Conservation (phyloP, 2,888 invertebrate species). For the Plagiodera versicolora region DNA sequence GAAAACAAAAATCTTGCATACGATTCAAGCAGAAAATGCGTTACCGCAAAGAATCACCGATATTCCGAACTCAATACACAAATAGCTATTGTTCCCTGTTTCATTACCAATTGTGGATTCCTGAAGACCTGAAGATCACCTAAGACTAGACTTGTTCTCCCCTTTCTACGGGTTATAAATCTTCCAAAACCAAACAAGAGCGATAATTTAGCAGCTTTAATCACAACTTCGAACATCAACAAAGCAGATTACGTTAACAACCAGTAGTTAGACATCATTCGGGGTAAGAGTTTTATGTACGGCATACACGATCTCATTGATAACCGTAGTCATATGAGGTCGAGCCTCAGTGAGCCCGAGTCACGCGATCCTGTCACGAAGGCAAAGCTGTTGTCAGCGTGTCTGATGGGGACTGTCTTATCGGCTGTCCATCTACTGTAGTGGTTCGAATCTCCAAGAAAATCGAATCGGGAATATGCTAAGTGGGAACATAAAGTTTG, state of each 20-base stretch:
- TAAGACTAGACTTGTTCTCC: neutral
- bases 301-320: slow-evolving; percentile 42
- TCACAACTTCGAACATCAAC: slow-evolving; percentile 38
- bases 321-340: slow-evolving; percentile 33
- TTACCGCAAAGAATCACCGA: too few species aligned
- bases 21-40: too few species aligned
- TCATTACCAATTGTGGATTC: too few species aligned
- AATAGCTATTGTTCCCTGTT: too few species aligned
- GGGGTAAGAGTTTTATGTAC: slow-evolving; percentile 40
- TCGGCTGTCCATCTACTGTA: neutral
- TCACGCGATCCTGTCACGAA: slow-evolving; percentile 46
- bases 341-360: slow-evolving; percentile 30
- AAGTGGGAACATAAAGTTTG: neutral
- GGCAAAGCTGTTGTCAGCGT: neutral
- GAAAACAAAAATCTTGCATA: too few species aligned
- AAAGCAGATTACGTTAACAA: slow-evolving; percentile 43
- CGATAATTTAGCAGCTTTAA: slow-evolving; percentile 33
- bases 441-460: neutral
- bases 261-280: slow-evolving; percentile 35
- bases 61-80: too few species aligned
- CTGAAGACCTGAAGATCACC: neutral
- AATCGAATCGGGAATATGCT: neutral
- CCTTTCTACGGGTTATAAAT: neutral
- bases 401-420: neutral
- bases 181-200: slow-evolving; percentile 20